phyloP scores from a whole-genome alignment of 2,113 vertebrate species.

The Isurus oxyrinchus region DNA sequence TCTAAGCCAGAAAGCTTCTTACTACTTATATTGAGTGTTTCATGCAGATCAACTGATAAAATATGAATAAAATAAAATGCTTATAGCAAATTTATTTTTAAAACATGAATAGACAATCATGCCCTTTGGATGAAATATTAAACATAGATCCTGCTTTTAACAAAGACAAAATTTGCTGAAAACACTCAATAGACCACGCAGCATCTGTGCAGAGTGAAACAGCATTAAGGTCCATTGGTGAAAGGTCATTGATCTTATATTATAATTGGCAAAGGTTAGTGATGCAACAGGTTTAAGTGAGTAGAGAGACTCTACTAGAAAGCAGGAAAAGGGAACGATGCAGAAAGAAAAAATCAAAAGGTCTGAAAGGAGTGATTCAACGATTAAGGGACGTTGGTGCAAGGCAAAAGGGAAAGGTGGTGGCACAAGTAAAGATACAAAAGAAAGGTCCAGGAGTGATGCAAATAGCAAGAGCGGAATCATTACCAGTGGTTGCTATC shows the following conservation, averaged over 20 bases:
- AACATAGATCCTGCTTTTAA: neutral
- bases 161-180: neutral
- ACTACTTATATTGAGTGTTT: neutral
- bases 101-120: neutral
- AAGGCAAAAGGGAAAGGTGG: neutral
- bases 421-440: neutral
- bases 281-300: neutral
- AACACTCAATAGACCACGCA: neutral
- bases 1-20: neutral
- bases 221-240: neutral
- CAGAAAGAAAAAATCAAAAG: neutral
- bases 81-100: constrained; percentile 23
- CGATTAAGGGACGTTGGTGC: neutral
- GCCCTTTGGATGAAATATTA: neutral
- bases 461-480: neutral
- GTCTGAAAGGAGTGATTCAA: neutral
- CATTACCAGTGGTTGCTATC: neutral
- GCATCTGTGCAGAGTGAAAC: neutral
- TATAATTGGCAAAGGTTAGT: neutral
- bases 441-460: neutral
- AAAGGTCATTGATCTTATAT: neutral
- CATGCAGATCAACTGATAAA: neutral
- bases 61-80: neutral
- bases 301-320: neutral
- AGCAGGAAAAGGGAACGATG: neutral